Evolutionary conservation across 2,888 invertebrate species (phyloP), one percentile per base, ranked within the genome.

Genomic region (Holacanthella duospinosa): DNA sequence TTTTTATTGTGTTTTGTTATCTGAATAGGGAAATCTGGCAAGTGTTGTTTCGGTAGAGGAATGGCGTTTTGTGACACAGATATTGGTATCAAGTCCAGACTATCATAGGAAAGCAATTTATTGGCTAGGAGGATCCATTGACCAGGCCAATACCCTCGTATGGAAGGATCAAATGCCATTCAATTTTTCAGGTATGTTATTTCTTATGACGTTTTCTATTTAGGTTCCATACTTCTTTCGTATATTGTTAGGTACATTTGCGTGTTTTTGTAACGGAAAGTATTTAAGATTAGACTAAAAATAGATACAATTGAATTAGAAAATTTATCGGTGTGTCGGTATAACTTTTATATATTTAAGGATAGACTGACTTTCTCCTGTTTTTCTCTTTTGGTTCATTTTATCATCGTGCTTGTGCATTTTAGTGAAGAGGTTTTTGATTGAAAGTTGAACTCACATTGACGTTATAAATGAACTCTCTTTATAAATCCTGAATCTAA

Each of bases 91-190:
- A 75, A 83, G 84, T 74, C 80, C 82, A 58, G 87, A 87, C 72
- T 87, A 87, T 77, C 83, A 85, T 75, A 85, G 86, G 65, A 85
- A 85, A 66, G 80, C 85, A 1, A 80, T 86, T 63, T 88, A 87
- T 79, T 88, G 88, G 88, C 79, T 88, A 25, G 88, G 88, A 0
- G 86, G 83, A 77, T 71, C 65, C 66, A 65, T 66, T 65, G 67
- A 67, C 70, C 59, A 66, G 60, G 57, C 64, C 65, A 64, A 75
- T 76, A 63, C 78, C 78, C 60, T 84, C 82, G 79, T 78, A 67
- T 88, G 88, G 88, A 79, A 81, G 19, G 87, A 88, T 76, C 84
- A 84, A 29, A 80, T 80, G 67, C 78, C 79, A 64, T 78, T 84
- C 68, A 79, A 77, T 55, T 86, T 85, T 75, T 81, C 84, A 72